phyloP scores from a whole-genome alignment of 2,888 invertebrate species.

The Lasioglossum marginatum region DNA sequence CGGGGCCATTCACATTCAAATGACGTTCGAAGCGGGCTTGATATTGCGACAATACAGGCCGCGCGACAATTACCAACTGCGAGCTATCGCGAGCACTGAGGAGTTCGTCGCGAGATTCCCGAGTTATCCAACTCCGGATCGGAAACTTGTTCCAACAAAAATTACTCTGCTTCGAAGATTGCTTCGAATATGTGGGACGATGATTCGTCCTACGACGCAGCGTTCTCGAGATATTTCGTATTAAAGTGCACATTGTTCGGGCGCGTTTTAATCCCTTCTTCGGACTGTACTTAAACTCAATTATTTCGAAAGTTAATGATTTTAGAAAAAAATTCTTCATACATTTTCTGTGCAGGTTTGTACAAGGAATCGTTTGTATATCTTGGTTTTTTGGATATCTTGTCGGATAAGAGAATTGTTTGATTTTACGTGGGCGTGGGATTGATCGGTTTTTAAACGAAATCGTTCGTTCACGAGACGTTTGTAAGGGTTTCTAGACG shows the following conservation, averaged over 20 bases:
- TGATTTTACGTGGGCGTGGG: background rate
- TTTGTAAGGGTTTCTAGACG: slow-evolving; percentile 13
- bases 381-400: background rate
- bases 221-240: background rate
- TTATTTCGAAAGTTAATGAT: background rate
- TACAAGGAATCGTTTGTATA: background rate
- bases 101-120: background rate
- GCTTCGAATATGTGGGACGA: background rate
- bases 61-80: slow-evolving; percentile 8
- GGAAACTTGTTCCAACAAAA: background rate
- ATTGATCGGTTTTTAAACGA: background rate
- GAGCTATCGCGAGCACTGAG: no score
- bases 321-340: background rate
- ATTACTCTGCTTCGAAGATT: no score
- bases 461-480: background rate
- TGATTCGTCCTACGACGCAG: background rate
- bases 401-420: no score
- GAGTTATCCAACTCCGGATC: background rate
- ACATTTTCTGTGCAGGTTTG: background rate
- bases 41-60: background rate
- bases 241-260: background rate
- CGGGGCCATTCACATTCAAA: slow-evolving; percentile 33
- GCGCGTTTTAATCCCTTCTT: background rate
- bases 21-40: slow-evolving; percentile 14
- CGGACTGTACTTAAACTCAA: background rate